Base-by-base conservation (phyloP, 1,140 invertebrate genomes). In the Diachasma alloeum region DNA sequence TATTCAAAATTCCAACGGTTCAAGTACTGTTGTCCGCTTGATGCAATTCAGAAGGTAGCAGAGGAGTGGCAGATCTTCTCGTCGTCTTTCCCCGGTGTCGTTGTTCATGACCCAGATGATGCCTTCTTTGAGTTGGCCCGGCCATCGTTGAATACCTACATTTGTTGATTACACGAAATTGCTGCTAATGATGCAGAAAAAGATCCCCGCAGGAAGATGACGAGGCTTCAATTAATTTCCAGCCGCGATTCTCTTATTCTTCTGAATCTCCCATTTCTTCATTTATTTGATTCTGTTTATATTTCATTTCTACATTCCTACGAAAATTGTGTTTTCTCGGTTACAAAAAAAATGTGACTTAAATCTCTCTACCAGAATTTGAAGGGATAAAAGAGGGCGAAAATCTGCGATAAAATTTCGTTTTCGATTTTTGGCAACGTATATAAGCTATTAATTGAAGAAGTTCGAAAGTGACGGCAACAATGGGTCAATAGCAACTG, bases 151-250 rank as follows among this genome's bases (percentile, higher is more conserved):
- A 42, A 44, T 22, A 26, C 17, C 39, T 22, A 71, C 31, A 26
- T 72, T 72, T 72, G 24, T 37, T 72, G 70, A 72, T 72, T 72
- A 72, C 70, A 72, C 26, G 70, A 72, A 72, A 72, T 22, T 56
- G 44, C 70, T 72, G 70, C 24, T 72, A 72, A 72, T 72, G 70
- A 72, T 72, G 70, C 70, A 44, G n/a, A 72, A 72, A 56, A 37
- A 2, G 36, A 37, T n/a, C 3, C 26, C 15, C 59, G 31, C 26
- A 15, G 36, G 66, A 68, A 36, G 24, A 63, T 63, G 59, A 63
- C 59, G 59, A 63, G 59, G 59, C 59, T 63, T 63, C 59, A 63
- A 63, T 63, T 63, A 63, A 63, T 63, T 63, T 63, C 19, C 59
- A 63, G 13, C 19, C 22, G 59, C 26, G 24, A 63, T 63, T 53